phyloP scores from a whole-genome alignment of 2,797 vertebrate species.

The Leptodactylus fallax region DNA sequence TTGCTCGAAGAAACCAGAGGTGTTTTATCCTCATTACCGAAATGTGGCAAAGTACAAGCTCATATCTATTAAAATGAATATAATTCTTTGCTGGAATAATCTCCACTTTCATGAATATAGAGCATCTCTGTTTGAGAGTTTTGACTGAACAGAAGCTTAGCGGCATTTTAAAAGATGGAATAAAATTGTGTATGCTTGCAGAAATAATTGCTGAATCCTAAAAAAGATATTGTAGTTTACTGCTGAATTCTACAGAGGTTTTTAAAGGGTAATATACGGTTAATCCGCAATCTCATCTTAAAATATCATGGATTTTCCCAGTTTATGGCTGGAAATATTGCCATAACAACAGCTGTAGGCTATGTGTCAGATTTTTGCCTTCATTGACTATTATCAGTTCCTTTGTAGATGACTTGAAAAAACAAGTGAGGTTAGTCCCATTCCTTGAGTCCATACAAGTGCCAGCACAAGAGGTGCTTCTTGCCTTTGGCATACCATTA shows the following conservation, averaged over 20 bases:
- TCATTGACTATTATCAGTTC: not conserved
- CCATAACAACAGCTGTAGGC: not conserved
- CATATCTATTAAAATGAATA: conserved; percentile 51
- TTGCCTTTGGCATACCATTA: conserved; percentile 25
- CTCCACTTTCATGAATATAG: conserved; percentile 55
- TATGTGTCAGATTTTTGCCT: not conserved
- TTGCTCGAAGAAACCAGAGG: conserved; percentile 42
- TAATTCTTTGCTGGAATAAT: conserved; percentile 50
- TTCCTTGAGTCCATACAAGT: not conserved
- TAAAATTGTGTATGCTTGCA: conserved; percentile 38
- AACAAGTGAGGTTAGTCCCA: not conserved
- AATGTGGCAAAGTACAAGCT: conserved; percentile 45
- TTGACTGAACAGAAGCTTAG: conserved; percentile 38
- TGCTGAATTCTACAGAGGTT: not conserved
- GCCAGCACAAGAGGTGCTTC: conserved; percentile 15
- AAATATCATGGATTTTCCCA: not conserved
- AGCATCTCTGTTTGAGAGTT: conserved; percentile 48
- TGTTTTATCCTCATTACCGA: conserved; percentile 55
- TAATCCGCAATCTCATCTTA: not conserved
- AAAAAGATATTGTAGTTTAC: conserved; percentile 22
- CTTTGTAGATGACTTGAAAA: not conserved
- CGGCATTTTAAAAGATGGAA: conserved; percentile 28
- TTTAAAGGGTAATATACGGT: not conserved
- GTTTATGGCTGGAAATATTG: not conserved
- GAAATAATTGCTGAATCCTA: conserved; percentile 32